Evolutionary conservation across 2,888 invertebrate species (phyloP), one percentile per base, ranked within the genome.

Genomic region (Siphonodentalium dalli): DNA sequence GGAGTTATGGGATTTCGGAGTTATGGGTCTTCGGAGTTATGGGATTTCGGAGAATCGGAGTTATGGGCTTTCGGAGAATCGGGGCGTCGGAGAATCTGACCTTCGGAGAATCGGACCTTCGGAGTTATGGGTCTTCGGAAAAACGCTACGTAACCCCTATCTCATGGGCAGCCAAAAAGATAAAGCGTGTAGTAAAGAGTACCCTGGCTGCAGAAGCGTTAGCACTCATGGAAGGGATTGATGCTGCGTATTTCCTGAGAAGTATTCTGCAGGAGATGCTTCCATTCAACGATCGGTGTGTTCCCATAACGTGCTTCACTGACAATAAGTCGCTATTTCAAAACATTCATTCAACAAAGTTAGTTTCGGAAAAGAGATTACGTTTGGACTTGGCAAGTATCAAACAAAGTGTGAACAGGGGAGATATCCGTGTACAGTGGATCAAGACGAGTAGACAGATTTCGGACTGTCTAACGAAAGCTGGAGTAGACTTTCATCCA

Each of bases 201-300:
- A 60, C 62, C 27, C 24, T 60, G 7, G 64, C 64, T 11, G 59
- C 52, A 42, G 60, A 58, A 40, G 40, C 59, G 21, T 44, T 65
- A 15, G 45, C 59, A 27, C 15, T 57, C 15, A 49, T 51, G 3
- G 57, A 60, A 20, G 59, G 47, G 7, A 24, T 61, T 26, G 57
- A 61, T 43, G 46, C 43, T 3, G 53, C 53, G n/a, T 54, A 45
- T 34, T 61, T 49, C 33, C 26, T 61, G 24, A 34, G 51, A 20
- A 48, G 37, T 37, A 46, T 55, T 29, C 41, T 61, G 11, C 33
- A 39, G 11, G 61, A 61, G 27, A 56, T 62, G 39, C 39, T 61
- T 13, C 11, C 13, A 20, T 20, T 34, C 18, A 54, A 28, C 27
- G 20, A 23, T n/a, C n/a, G n/a, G n/a, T n/a, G n/a, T 15, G 52